Percentiles rank a stretch among this genome's conserved stretches.
Evolutionary conservation across 2,797 vertebrate species (phyloP).

Genomic region (Lacerta agilis): DNA sequence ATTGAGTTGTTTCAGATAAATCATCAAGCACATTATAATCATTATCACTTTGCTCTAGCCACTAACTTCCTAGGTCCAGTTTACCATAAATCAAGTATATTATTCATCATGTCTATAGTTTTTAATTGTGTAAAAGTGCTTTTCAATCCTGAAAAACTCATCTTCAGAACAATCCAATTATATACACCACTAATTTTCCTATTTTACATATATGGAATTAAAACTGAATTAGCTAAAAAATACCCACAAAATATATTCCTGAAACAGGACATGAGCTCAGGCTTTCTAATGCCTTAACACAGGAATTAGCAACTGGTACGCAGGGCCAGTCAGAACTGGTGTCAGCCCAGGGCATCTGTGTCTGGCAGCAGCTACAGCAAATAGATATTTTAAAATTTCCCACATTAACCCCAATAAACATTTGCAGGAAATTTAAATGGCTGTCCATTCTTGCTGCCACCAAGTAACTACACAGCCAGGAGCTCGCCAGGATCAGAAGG

Average conservation of each 20-base stretch:
- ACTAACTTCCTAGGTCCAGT: background rate
- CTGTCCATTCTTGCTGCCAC: background rate
- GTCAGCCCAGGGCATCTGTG: background rate
- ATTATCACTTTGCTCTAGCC: background rate
- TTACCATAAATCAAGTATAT: slow-evolving; percentile 10
- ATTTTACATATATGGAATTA: slow-evolving; percentile 3
- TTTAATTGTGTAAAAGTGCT: slow-evolving; percentile 28
- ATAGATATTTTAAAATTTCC: background rate
- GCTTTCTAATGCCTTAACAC: background rate
- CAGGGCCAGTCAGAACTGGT: background rate
- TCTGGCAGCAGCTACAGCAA: background rate
- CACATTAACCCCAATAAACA: background rate
- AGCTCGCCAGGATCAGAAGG: background rate
- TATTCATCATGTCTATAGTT: slow-evolving; percentile 5
- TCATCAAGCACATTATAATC: slow-evolving; percentile 15
- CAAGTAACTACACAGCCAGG: background rate
- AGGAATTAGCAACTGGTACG: background rate
- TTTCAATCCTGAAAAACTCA: slow-evolving; percentile 2
- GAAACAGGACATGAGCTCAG: background rate
- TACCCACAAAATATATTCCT: background rate
- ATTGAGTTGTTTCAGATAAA: slow-evolving; percentile 4
- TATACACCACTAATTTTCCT: background rate
- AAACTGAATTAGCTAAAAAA: background rate
- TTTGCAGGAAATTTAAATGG: background rate
- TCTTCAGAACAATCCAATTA: background rate